phyloP scores from a whole-genome alignment of 92 coral and sea anemone genomes.

The Bergia sp. region DNA sequence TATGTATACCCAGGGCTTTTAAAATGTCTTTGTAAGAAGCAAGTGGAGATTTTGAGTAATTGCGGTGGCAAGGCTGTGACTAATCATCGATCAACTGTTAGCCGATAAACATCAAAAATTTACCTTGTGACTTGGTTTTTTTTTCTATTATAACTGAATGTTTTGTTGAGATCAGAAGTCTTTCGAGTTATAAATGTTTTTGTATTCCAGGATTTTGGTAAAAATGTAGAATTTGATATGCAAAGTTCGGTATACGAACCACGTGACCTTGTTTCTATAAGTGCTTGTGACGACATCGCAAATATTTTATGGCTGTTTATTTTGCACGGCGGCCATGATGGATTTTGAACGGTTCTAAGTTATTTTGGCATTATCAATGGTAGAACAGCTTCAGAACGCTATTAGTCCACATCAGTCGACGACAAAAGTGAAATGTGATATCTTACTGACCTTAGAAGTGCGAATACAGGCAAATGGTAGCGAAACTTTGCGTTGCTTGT shows the following conservation, averaged over 20 bases:
- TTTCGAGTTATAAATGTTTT: too few species aligned
- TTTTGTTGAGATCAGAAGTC: too few species aligned
- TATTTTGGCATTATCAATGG: not conserved
- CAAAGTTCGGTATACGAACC: not conserved
- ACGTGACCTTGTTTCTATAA: slow-evolving; percentile 11
- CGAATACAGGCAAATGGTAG: slow-evolving; percentile 29
- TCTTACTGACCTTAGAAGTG: not conserved
- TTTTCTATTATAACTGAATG: too few species aligned
- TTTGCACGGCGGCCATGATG: slow-evolving; percentile 25
- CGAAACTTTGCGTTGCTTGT: slow-evolving; percentile 42
- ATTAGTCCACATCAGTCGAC: not conserved
- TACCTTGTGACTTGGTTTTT: too few species aligned
- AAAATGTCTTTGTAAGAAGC: too few species aligned
- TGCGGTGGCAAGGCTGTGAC: too few species aligned
- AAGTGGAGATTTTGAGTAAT: too few species aligned
- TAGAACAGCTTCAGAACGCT: not conserved
- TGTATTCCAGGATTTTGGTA: too few species aligned
- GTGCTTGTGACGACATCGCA: slow-evolving; percentile 11
- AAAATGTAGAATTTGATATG: not conserved
- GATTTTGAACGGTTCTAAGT: not conserved
- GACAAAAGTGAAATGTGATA: slow-evolving; percentile 16
- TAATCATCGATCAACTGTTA: too few species aligned
- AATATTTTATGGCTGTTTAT: slow-evolving; percentile 19
- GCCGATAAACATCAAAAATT: too few species aligned
- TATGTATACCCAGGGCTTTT: too few species aligned